Base-by-base conservation (phyloP, 2,113 vertebrate species). In the Vidua chalybeata region DNA sequence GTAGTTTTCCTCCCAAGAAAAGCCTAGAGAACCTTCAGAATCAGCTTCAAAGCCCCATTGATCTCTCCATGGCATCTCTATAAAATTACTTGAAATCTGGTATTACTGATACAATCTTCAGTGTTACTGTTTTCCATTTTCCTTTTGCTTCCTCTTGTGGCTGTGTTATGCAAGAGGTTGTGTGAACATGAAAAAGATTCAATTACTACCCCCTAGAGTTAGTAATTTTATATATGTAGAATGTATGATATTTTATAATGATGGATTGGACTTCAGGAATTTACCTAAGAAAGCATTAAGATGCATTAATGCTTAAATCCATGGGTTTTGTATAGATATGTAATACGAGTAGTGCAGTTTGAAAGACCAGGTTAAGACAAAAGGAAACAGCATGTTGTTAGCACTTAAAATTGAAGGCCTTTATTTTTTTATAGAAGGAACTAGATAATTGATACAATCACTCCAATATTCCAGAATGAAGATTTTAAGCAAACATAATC, bases 1-100 rank as follows among this genome's bases (percentile, higher is more conserved):
- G 37, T 80, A 45, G 52, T 95, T 97, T 95, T 91, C 35, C 26
- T 95, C 46, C 48, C 28, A 61, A 37, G 56, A 80, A 96, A 93
- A 46, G 74, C 46, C 49, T 77, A 39, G 45, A 94, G n/a, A 92
- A 62, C 39, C 52, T 13, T 84, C 68, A 92, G 41, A 91, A 72
- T 89, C 41, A 52, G 80, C 76, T 67, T 92, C 58, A 76, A 95
- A 97, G 66, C 41, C 63, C 54, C 16, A 39, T 43, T 93, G 82
- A 86, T 94, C 78, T 93, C 72, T 55, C 66, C 51, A 22, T 80
- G 43, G 7, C 52, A 91, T 72, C 56, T 66, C 54, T 91, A 14
- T 79, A 48, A 71, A 46, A 72, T 74, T 81, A 46, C 71, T 45
- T 94, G 82, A 94, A 93, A 81, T 86, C 45, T 93, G 43, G 37